Base-by-base conservation (phyloP, 2,113 vertebrate genomes). In the Oncorhynchus gorbuscha region DNA sequence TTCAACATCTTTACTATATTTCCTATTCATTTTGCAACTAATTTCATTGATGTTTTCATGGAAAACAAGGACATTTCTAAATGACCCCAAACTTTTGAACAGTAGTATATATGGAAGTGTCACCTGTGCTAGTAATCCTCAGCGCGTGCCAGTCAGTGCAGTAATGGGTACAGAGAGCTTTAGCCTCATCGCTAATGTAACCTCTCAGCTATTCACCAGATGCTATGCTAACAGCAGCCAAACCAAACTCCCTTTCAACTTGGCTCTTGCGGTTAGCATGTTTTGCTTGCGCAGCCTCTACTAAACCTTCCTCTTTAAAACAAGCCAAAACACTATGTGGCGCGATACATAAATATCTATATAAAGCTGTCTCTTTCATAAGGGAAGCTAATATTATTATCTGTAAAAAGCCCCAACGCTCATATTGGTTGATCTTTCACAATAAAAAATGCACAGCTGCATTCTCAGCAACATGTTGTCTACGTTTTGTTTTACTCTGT, bases 171-270 rank as follows among this genome's bases (percentile, higher is more conserved):
- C 55, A 59, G 71, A 59, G 72, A 48, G 55, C 45, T n/a, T 39
- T 3, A n/a, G 59, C 35, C 59, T 16, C 30, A 3, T n/a, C 5
- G 20, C 55, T 66, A 66, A 48, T 26, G 51, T 69, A 74, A 49
- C 16, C 65, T 13, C 58, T 70, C 58, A 81, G 72, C 72, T 39
- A 74, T 68, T 69, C 35, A 30, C 76, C 80, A 82, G 80, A 82
- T 82, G 80, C 76, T 69, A 48, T 4, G 16, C 69, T 55, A 26
- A 13, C 5, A 68, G 61, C n/a, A 72, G 83, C 80, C 83, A 85
- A 85, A 77, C 83, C 83, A 82, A 62, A 69, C 66, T 67, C 72
- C 55, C 76, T 82, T 79, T 79, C 66, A 85, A 79, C 64, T 69
- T 70, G 28, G 72, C 72, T 14, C 73, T 82, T 85, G 83, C 66